phyloP scores from a whole-genome alignment of 2,797 vertebrate species.

The Pseudopleuronectes americanus region DNA sequence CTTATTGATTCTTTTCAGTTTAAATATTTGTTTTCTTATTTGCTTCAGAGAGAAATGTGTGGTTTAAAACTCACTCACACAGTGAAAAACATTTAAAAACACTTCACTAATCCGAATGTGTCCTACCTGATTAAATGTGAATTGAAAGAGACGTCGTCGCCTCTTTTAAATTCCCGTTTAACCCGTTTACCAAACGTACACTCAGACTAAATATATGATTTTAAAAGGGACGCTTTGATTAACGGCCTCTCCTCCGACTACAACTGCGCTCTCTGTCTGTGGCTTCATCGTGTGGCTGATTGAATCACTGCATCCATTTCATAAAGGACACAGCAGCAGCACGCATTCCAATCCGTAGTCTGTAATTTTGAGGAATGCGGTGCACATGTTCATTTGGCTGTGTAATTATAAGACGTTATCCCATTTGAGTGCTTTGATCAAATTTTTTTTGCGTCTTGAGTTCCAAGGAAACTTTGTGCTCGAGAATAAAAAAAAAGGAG shows the following conservation, averaged over 20 bases:
- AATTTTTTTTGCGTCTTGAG: slow-evolving; percentile 12
- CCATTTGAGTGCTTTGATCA: slow-evolving; percentile 37
- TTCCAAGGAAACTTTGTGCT: slow-evolving; percentile 1
- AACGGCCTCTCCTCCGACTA: background rate
- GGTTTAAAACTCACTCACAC: too few species aligned
- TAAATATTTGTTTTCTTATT: too few species aligned
- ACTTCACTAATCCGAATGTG: too few species aligned
- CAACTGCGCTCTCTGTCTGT: too few species aligned
- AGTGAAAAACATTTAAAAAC: too few species aligned
- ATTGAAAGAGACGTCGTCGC: background rate
- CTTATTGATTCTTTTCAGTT: too few species aligned
- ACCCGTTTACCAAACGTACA: slow-evolving; percentile 5
- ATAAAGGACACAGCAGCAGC: slow-evolving; percentile 4
- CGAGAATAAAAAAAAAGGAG: slow-evolving; percentile 14
- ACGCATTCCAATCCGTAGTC: background rate
- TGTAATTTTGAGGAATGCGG: slow-evolving; percentile 53
- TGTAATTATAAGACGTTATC: slow-evolving; percentile 45
- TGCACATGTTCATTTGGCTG: slow-evolving; percentile 9
- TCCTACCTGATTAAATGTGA: too few species aligned
- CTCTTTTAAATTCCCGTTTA: background rate
- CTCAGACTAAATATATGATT: slow-evolving; percentile 8
- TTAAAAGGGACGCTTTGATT: slow-evolving; percentile 1
- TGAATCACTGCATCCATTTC: slow-evolving; percentile 14
- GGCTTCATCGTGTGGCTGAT: slow-evolving; percentile 2
- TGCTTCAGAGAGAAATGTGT: too few species aligned